Evolutionary conservation across 2,113 vertebrate genomes (phyloP), one percentile per base, ranked within the genome.

Genomic region (Motacilla alba): DNA sequence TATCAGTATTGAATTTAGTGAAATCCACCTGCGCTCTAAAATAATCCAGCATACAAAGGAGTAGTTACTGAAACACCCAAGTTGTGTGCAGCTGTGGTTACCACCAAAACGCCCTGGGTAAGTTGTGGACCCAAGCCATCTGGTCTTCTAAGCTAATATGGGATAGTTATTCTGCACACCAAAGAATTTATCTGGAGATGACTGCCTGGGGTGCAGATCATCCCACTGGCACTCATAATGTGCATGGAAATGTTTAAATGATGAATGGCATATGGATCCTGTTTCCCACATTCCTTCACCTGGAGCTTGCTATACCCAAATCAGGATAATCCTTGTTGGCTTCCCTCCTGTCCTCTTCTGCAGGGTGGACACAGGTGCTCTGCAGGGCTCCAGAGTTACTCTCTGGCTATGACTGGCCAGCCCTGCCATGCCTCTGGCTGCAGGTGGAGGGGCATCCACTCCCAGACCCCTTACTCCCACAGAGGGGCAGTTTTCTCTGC

Each of bases 1-100:
- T 91, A 72, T 39, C 44, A 78, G 3, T 83, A 66, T 72, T 87
- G 26, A 85, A 88, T 88, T 96, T 94, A 94, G 53, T 68, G 52
- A 88, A 92, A 95, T 95, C 37, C 18, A 89, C 37, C 47, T 59
- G 58, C 62, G 44, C 13, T 88, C 23, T 64, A 83, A 95, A 97
- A 94, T 11, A 17, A 49, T 81, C 76, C 92, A 86, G 66, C 50
- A 73, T 10, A 13, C 52, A 68, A 62, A 97, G 15, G 26, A 95
- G 22, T 37, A 53, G 41, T 39, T 93, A 80, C 27, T 68, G 43
- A 87, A 92, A 86, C 66, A 90, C 63, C 33, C 23, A 83, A 44
- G 24, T 85, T 59, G 53, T 52, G 13, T 26, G 62, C 90, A 93
- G 63, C 59, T 30, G 37, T 83, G 68, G 53, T 95, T 91, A 83